phyloP scores from a whole-genome alignment of 2,888 invertebrate species.

The Periphyllus acericola region DNA sequence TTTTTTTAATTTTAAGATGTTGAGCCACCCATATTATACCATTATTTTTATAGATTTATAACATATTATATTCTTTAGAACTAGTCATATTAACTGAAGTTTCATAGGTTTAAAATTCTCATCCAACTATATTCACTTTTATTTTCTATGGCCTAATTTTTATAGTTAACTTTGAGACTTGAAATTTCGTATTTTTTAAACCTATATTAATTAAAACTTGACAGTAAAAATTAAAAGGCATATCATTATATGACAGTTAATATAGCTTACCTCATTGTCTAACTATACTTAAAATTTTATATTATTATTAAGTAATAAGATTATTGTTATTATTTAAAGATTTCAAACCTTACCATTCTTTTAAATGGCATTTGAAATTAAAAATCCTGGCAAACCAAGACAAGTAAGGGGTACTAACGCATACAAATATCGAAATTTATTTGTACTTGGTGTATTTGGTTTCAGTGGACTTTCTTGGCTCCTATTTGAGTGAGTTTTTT shows the following conservation, averaged over 20 bases:
- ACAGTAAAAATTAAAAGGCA: background rate
- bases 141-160: background rate
- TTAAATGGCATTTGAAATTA: constrained; percentile 57
- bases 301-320: background rate
- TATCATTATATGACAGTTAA: too few species aligned
- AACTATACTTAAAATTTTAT: background rate
- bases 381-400: constrained; percentile 57
- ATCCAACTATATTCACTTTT: background rate
- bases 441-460: constrained; percentile 50
- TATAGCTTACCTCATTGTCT: background rate
- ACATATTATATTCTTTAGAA: background rate
- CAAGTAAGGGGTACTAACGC: constrained; percentile 60
- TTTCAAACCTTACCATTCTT: background rate
- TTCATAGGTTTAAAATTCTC: background rate
- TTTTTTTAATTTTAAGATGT: too few species aligned
- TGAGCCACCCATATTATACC: background rate
- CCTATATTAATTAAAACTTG: background rate
- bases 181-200: too few species aligned
- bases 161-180: too few species aligned
- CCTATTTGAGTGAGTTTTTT: constrained; percentile 54
- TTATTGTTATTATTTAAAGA: constrained; percentile 50
- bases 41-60: background rate
- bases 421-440: constrained; percentile 57
- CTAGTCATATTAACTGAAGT: background rate
- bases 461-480: constrained; percentile 45